Percentiles rank a stretch among this genome's conserved stretches.
These are phyloP conservation scores for Synodontis membranacea DNA, from an alignment of 2,113 vertebrate species.

Conservation along the genomic window DNA sequence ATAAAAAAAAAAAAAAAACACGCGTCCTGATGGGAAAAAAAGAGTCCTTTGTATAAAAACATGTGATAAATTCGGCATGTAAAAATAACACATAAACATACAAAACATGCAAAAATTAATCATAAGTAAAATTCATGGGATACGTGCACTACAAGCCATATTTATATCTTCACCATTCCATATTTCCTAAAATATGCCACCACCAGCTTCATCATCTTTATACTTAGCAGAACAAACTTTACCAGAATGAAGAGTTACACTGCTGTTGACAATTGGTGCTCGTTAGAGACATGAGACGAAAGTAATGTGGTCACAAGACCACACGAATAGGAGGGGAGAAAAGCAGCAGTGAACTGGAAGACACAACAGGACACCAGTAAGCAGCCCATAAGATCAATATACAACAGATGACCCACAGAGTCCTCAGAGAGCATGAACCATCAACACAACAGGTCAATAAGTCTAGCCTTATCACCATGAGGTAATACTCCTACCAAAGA, in stretches of 20 bases:
- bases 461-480: slow-evolving; percentile 65
- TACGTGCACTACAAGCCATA: not conserved
- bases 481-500: slow-evolving; percentile 51
- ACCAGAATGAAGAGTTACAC: slow-evolving; percentile 39
- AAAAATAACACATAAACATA: no score
- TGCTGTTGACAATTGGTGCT: slow-evolving; percentile 52
- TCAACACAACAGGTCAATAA: slow-evolving; percentile 63
- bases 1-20: no score
- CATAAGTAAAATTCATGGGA: not conserved
- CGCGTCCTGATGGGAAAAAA: not conserved
- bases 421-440: slow-evolving; percentile 42
- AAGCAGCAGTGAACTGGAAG: slow-evolving; percentile 55
- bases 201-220: not conserved
- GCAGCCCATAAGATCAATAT: slow-evolving; percentile 71
- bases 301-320: slow-evolving; percentile 57
- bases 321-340: slow-evolving; percentile 41
- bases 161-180: not conserved
- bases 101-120: not conserved
- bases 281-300: slow-evolving; percentile 48
- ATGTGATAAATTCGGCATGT: not conserved
- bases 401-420: slow-evolving; percentile 53
- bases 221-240: not conserved
- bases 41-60: not conserved
- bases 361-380: slow-evolving; percentile 60
- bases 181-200: not conserved